Conservation (phyloP, 2,113 vertebrate species). For the Saccopteryx bilineata region DNA sequence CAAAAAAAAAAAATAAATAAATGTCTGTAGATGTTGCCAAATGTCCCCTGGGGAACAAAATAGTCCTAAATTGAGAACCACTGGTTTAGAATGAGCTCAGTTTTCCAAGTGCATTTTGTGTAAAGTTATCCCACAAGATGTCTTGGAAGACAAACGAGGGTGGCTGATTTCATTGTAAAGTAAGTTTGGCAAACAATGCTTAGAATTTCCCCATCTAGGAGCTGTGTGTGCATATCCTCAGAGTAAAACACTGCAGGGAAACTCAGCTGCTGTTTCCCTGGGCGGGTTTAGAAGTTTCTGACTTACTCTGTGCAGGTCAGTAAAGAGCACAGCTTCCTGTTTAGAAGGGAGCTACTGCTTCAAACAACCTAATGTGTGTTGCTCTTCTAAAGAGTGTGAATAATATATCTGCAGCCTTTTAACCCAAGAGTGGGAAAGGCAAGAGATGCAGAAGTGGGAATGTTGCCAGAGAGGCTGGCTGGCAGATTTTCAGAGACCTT, state of each 20-base stretch:
- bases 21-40: constrained; percentile 12
- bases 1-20: too few relatives aligned
- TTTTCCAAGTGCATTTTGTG: constrained; percentile 24
- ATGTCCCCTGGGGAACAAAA: not conserved
- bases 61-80: not conserved
- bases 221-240: not conserved
- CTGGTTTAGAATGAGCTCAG: not conserved
- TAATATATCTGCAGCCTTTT: constrained; percentile 7
- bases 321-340: not conserved
- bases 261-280: not conserved
- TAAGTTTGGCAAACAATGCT: constrained; percentile 40
- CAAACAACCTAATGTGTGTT: not conserved
- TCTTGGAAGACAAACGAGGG: constrained; percentile 11
- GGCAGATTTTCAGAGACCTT: constrained; percentile 55
- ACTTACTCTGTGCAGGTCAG: constrained; percentile 23
- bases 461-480: not conserved
- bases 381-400: constrained; percentile 46
- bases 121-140: not conserved
- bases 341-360: constrained; percentile 42
- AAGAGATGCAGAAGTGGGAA: not conserved
- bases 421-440: not conserved
- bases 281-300: constrained; percentile 17
- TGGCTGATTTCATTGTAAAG: constrained; percentile 28
- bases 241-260: not conserved
- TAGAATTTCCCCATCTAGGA: not conserved